Evolutionary conservation across 2,888 invertebrate species (phyloP), one percentile per base, ranked within the genome.

Genomic region (Thymelicus sylvestris): DNA sequence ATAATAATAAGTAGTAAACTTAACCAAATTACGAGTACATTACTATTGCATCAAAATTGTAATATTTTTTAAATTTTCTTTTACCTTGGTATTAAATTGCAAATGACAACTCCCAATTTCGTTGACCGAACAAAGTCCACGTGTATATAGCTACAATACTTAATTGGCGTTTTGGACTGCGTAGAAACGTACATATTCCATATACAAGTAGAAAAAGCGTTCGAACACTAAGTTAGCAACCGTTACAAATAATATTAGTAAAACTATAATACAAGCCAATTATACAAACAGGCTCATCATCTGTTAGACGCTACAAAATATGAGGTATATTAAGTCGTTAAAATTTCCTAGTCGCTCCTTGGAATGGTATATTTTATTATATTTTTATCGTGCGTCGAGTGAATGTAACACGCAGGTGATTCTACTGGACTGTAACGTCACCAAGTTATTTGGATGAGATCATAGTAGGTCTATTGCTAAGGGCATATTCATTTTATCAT

Each of bases 241-340:
- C 78, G 66, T 81, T 67, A 73, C 67, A 77, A 76, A 78, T 73
- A 73, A 76, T 72, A 80, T 77, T 69, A 74, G 77, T 74, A 78
- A 81, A 78, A 79, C 78, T 80, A 79, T 77, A 74, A 76, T 77
- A 82, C 78, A 85, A 83, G 86, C 85, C 83, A 83, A 85, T 82
- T 74, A 83, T 78, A 79, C 69, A 84, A 83, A 80, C 79, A 83
- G 85, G 86, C 86, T 81, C 78, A 82, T 81, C 38, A 52, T 52
- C 79, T 75, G 80, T 80, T 80, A 77, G 73, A 75, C 77, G 83
- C 91, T 92, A 92, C 89, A 85, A 86, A 91, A 91, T 89, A 92
- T 91, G 92, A 93, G 92, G 91, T 92, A 91, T 89, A 86, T 89
- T 82, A 78, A 80, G 79, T 86, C 74, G 74, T 73, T 75, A 67